Evolutionary conservation across 2,888 invertebrate species (phyloP).

Genomic region (Creontiades dilutus): DNA sequence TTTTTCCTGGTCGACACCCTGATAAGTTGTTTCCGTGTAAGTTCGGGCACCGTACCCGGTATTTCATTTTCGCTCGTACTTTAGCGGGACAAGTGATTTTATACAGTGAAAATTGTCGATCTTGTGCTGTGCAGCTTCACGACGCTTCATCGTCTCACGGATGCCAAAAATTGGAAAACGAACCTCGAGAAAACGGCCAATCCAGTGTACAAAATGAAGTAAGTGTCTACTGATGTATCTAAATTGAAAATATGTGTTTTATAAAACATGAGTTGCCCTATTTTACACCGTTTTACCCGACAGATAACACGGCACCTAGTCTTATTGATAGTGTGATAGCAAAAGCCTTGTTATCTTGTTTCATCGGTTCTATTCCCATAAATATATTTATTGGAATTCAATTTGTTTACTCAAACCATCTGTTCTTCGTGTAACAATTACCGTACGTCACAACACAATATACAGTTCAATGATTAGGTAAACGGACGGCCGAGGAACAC

Average conservation of each 20-base stretch:
- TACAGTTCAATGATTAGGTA: too few relatives aligned
- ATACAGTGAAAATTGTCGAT: slow-evolving; percentile 4
- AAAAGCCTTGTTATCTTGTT: background rate
- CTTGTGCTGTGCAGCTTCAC: slow-evolving; percentile 39
- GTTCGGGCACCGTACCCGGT: background rate
- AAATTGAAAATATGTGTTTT: background rate
- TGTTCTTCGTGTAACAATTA: too few relatives aligned
- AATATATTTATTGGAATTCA: too few relatives aligned
- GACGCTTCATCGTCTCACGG: slow-evolving; percentile 50
- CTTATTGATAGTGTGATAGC: slow-evolving; percentile 7
- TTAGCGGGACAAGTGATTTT: background rate
- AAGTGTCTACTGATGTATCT: background rate
- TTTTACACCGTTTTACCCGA: background rate
- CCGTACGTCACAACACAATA: too few relatives aligned
- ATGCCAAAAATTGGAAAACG: slow-evolving; percentile 61
- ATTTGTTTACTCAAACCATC: too few relatives aligned
- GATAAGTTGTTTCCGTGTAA: background rate
- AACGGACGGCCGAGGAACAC: background rate
- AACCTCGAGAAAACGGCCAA: slow-evolving; percentile 56
- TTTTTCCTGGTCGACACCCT: background rate
- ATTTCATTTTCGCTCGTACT: background rate
- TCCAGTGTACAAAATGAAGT: slow-evolving; percentile 67
- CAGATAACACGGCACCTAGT: slow-evolving; percentile 12
- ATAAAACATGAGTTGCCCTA: background rate
- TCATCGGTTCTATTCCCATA: too few relatives aligned